Evolutionary conservation across 2,888 invertebrate genomes (phyloP).

Genomic region (Eupithecia insigniata): DNA sequence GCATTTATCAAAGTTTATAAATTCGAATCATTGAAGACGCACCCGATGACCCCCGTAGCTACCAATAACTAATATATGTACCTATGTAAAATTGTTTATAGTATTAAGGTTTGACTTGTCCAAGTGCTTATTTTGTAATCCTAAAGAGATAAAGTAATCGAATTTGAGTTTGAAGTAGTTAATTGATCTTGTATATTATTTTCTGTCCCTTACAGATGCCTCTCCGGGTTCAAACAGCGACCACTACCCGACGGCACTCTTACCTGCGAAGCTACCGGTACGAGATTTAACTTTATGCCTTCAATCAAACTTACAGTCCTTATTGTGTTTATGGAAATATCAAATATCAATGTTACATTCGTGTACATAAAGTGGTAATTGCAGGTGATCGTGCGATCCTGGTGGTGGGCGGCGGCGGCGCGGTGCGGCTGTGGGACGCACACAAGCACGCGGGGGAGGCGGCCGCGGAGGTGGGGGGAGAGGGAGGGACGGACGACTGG

Average conservation of each 20-base stretch:
- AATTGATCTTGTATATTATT: no score
- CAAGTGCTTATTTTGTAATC: no score
- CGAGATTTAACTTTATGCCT: not conserved
- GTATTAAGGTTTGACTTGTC: no score
- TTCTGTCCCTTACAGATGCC: constrained; percentile 80
- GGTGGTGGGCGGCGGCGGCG: constrained; percentile 86
- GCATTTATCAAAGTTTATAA: no score
- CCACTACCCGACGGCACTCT: constrained; percentile 64
- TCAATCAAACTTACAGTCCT: not conserved
- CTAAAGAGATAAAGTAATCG: no score
- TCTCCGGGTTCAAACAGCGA: constrained; percentile 85
- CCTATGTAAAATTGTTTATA: no score
- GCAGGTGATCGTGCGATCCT: constrained; percentile 85
- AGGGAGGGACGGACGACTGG: not conserved
- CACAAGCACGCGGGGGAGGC: constrained; percentile 76
- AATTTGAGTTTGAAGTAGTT: no score
- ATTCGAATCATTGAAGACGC: no score
- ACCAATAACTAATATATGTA: no score
- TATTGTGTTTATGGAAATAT: not conserved
- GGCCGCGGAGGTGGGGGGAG: constrained; percentile 5
- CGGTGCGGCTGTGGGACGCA: constrained; percentile 85
- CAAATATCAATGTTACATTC: not conserved
- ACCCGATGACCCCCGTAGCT: no score
- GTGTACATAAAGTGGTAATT: not conserved
- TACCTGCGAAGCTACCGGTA: constrained; percentile 82